Evolutionary conservation across 1,140 invertebrate species (phyloP), one percentile per base, ranked within the genome.

Genomic region (Heterodera schachtii): DNA sequence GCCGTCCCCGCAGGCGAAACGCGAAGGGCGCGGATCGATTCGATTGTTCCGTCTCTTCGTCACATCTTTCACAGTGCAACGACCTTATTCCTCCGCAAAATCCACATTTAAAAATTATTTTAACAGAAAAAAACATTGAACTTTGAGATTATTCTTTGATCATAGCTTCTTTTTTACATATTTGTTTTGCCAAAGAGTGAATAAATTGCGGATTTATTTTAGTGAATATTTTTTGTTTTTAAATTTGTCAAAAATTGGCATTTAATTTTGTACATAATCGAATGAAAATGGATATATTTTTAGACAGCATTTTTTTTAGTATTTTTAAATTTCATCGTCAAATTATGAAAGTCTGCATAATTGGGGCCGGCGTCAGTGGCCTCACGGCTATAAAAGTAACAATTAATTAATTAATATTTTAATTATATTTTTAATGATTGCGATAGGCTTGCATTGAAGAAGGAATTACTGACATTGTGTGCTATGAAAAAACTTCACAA

Each of bases 321-420:
- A n/a, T n/a, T n/a, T n/a, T n/a, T n/a, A n/a, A n/a, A n/a, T n/a
- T 16, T 60, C 5, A 19, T 19, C 2, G 4, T 60, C 5, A 16
- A n/a, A 16, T 19, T 16, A 60, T 60, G 46, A 70, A 81, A 52
- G 88, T 91, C n/a, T 90, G 90, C 81, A 86, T 92, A 7, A 89
- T 92, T 78, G 91, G 91, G 7, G 92, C 91, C 3, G 91, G 91
- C 2, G 89, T 90, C 21, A 91, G 91, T 79, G 91, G 91, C 8
- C 83, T 92, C 31, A 81, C 91, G 8, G 87, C 91, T 8, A 90
- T 92, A 16, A 92, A 92, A 75, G 76, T 78, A 75, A 46, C 16
- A 75, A 43, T 19, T 16, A 47, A 66, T 78, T 11, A 46, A 13
- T 46, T 69, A 52, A 49, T 43, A 78, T 64, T 19, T 57, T 64